Evolutionary conservation across 2,888 invertebrate genomes (phyloP).

Genomic region (Conops quadrifasciatus): DNA sequence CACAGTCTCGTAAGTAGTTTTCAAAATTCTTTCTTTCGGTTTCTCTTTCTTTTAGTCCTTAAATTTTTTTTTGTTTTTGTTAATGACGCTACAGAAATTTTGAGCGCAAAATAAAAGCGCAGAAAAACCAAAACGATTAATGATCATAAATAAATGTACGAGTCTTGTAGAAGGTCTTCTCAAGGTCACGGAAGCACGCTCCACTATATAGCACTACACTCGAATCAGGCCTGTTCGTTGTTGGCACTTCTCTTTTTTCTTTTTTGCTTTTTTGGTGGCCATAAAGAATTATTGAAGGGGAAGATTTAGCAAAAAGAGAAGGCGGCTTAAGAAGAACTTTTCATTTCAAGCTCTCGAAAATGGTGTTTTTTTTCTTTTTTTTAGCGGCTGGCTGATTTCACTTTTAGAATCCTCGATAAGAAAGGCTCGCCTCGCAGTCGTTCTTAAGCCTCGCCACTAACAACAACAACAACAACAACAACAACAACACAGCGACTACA

Average conservation of each 20-base stretch:
- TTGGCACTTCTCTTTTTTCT: not conserved
- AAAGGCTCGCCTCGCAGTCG: not conserved
- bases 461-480: too few relatives aligned
- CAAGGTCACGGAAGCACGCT: conserved; percentile 53
- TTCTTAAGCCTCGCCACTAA: conserved; percentile 21
- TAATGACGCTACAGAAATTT: not conserved
- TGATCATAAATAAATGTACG: too few relatives aligned
- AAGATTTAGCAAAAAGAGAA: not conserved
- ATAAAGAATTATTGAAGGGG: not conserved
- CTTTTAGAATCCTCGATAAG: conserved; percentile 25
- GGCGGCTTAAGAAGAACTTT: not conserved
- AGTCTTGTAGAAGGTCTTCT: conserved; percentile 54
- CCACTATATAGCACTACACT: conserved; percentile 20
- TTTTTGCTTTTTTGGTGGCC: not conserved
- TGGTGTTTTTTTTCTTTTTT: not conserved
- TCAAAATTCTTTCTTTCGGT: conserved; percentile 1
- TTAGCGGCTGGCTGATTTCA: not conserved
- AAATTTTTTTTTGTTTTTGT: conserved; percentile 29
- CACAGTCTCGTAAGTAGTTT: too few relatives aligned
- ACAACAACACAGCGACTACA: not conserved
- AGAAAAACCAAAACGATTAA: conserved; percentile 51
- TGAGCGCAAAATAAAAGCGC: not conserved
- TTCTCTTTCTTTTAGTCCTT: conserved; percentile 21
- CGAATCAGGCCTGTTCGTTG: too few relatives aligned
- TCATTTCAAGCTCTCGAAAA: not conserved